phyloP scores from a whole-genome alignment of 2,113 vertebrate species.

The Puffinus mauretanicus region DNA sequence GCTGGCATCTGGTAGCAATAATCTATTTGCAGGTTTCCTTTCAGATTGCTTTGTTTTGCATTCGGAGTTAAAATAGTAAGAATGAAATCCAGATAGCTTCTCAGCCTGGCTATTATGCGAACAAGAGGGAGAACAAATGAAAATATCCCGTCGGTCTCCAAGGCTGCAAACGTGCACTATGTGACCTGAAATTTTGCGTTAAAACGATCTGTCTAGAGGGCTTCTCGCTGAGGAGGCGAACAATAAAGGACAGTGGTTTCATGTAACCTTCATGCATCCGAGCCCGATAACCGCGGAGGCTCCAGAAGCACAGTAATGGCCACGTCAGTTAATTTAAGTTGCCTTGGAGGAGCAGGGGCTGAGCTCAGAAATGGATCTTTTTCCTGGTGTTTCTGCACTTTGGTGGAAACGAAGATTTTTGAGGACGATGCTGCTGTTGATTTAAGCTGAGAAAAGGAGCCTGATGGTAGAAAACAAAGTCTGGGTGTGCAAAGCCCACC shows the following conservation, averaged over 20 bases:
- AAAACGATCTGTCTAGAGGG: slow-evolving; percentile 9
- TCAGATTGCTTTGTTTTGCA: neutral
- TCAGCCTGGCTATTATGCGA: neutral
- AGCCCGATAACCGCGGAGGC: neutral
- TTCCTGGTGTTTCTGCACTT: neutral
- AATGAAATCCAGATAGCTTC: neutral
- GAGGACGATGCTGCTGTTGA: neutral
- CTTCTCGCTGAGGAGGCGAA: neutral
- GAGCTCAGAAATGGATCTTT: neutral
- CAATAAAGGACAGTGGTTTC: slow-evolving; percentile 34
- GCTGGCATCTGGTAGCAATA: neutral
- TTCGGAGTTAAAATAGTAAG: neutral
- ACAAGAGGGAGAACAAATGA: neutral
- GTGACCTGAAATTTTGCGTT: slow-evolving; percentile 14
- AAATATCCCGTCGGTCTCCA: neutral
- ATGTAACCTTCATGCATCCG: slow-evolving; percentile 4
- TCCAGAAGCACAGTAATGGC: neutral
- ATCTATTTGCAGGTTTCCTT: neutral
- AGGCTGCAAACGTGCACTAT: slow-evolving; percentile 13
- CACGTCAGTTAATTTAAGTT: neutral
- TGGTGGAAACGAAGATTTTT: neutral
- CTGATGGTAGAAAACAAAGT: neutral
- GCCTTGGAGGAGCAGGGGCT: neutral
- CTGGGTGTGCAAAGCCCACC: neutral
- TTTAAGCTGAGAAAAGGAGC: neutral